Percentiles rank a stretch among this genome's conserved stretches.
These are phyloP conservation scores for Sphaerodactylus townsendi DNA, from an alignment of 2,113 vertebrate genomes.

Conservation along the genomic window DNA sequence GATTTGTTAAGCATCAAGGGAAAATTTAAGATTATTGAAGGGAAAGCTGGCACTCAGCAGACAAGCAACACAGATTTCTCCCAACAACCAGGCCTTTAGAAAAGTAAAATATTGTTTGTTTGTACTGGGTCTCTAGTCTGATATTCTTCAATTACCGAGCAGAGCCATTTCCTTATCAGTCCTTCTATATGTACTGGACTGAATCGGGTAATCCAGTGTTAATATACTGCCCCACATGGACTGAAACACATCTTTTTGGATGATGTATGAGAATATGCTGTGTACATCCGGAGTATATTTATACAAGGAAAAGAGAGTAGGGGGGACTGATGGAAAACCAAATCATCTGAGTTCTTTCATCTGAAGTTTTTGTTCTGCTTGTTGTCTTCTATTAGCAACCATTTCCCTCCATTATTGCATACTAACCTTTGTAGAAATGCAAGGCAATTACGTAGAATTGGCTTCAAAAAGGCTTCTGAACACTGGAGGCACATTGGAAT, in stretches of 20 bases:
- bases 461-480: not conserved
- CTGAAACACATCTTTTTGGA: not conserved
- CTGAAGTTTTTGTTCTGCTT: too few species aligned
- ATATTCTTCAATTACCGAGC: not conserved
- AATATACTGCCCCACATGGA: not conserved
- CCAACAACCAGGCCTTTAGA: rapidly evolving
- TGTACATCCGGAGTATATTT: not conserved
- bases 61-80: not conserved
- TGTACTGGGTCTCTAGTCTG: not conserved
- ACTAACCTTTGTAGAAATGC: not conserved
- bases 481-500: not conserved
- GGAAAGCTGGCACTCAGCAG: not conserved
- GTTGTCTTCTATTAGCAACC: not conserved
- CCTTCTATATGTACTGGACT: not conserved
- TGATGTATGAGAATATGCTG: not conserved
- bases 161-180: not conserved
- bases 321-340: not conserved
- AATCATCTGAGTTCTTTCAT: not conserved
- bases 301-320: rapidly evolving
- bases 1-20: not conserved
- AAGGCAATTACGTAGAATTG: slow-evolving; percentile 8
- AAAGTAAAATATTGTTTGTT: slow-evolving; percentile 2
- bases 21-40: slow-evolving; percentile 11
- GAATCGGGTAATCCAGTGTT: not conserved
- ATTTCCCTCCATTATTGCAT: not conserved